phyloP scores from a whole-genome alignment of 2,888 invertebrate genomes.

The Drosophila phalerata region DNA sequence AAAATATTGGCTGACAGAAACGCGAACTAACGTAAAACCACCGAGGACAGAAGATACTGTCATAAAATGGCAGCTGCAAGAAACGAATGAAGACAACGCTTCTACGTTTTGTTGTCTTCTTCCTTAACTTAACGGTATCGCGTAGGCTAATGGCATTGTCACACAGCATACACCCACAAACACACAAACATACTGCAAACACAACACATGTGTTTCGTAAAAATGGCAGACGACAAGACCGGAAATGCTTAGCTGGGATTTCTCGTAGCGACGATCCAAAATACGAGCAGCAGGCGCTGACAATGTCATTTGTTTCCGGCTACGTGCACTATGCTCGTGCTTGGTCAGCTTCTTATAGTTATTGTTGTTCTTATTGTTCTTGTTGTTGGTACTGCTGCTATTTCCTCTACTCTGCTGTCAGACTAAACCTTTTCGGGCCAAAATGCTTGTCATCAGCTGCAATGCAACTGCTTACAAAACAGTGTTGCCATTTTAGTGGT shows the following conservation, averaged over 20 bases:
- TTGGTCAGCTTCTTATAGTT: conserved; percentile 22
- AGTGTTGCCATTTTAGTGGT: background rate
- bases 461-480: conserved; percentile 31
- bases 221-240: conserved; percentile 56
- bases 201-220: conserved; percentile 33
- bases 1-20: no score
- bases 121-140: conserved; percentile 54
- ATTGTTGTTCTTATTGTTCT: conserved; percentile 1
- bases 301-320: conserved; percentile 78
- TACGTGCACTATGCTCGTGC: conserved; percentile 76
- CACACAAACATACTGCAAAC: conserved; percentile 15
- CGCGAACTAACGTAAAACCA: background rate
- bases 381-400: conserved; percentile 3
- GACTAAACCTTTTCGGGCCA: conserved; percentile 16
- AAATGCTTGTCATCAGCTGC: conserved; percentile 47
- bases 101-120: conserved; percentile 11
- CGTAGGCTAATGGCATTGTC: conserved; percentile 68
- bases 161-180: conserved; percentile 26
- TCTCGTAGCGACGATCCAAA: conserved; percentile 48
- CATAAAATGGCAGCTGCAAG: conserved; percentile 63
- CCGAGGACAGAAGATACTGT: conserved; percentile 55
- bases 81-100: conserved; percentile 6
- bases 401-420: conserved; percentile 1
- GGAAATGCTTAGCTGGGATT: conserved; percentile 79
- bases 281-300: conserved; percentile 54